Base-by-base conservation (phyloP, 2,113 vertebrate species). In the Edolisoma coerulescens region DNA sequence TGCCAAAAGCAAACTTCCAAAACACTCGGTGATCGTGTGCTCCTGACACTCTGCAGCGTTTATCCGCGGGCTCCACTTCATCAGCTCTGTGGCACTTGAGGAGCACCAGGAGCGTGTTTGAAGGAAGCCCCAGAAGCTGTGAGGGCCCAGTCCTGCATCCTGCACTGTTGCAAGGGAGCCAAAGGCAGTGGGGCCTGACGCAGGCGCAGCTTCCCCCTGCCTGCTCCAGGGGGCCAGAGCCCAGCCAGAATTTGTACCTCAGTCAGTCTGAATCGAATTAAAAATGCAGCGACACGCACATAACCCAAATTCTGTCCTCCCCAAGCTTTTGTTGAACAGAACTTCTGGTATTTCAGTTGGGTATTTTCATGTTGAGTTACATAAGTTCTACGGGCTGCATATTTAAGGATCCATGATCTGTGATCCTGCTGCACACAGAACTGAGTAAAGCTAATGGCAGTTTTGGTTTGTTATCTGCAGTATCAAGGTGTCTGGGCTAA, bases 381-480 rank as follows among this genome's bases (percentile, higher is more conserved):
- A 0, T 96, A 97, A 97, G 88, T 94, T 84, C 2, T 5, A 19
- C 7, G 33, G 92, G 64, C 76, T 94, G 90, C 92, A 50, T 78
- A 32, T 75, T 53, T 56, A 44, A 71, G 88, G 35, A 84, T 75
- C 52, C 10, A 2, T 6, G 53, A 10, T 85, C 33, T 70, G 49
- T 23, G 60, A 70, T 84, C 47, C 63, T 93, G 88, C 90, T 81
- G 86, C 80, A 39, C 37, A 6, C 64, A 68, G 64, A 67, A 3
- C 73, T 41, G 60, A 33, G 53, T 14, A 19, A 57, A 89, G 52
- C 85, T 57, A 15, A 45, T 27, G 56, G 83, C 90, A 90, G 37
- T 26, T 78, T 30, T 30, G 26, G 16, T 47, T 81, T 90, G 47
- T 70, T 78, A 9, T n/a, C 63, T 89, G 71, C 60, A 89, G 42